phyloP scores from a whole-genome alignment of 2,113 vertebrate genomes.

The Neogobius melanostomus region DNA sequence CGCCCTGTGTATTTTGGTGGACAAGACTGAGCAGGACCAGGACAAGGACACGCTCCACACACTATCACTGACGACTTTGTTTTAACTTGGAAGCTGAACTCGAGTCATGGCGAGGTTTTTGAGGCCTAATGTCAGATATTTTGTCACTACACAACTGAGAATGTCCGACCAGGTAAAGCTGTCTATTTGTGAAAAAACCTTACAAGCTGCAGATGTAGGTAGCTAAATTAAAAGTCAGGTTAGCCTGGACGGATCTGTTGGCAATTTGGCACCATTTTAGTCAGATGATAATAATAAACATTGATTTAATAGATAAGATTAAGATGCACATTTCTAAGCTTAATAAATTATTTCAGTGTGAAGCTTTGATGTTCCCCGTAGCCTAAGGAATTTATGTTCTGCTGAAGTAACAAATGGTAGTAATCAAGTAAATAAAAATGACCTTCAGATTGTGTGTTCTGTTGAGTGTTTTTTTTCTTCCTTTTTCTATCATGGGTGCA shows the following conservation, averaged over 20 bases:
- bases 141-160: constrained; percentile 67
- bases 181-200: background rate
- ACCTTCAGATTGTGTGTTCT: background rate
- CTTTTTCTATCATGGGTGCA: too few species aligned
- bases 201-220: background rate
- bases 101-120: constrained; percentile 70
- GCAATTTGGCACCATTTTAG: too few species aligned
- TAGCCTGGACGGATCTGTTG: background rate
- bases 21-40: constrained; percentile 14
- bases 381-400: too few species aligned
- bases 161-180: constrained; percentile 76
- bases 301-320: too few species aligned
- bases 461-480: too few species aligned
- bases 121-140: constrained; percentile 57
- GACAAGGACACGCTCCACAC: constrained; percentile 41
- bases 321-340: too few species aligned
- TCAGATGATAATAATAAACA: too few species aligned
- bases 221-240: background rate
- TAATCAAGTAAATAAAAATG: background rate
- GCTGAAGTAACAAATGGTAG: too few species aligned
- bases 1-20: constrained; percentile 15
- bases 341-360: too few species aligned
- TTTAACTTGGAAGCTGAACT: background rate
- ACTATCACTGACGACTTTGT: constrained; percentile 23
- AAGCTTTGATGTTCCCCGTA: too few species aligned